These are phyloP conservation scores for Acipenser ruthenus DNA, from an alignment of 2,797 vertebrate species.

Conservation along the genomic window DNA sequence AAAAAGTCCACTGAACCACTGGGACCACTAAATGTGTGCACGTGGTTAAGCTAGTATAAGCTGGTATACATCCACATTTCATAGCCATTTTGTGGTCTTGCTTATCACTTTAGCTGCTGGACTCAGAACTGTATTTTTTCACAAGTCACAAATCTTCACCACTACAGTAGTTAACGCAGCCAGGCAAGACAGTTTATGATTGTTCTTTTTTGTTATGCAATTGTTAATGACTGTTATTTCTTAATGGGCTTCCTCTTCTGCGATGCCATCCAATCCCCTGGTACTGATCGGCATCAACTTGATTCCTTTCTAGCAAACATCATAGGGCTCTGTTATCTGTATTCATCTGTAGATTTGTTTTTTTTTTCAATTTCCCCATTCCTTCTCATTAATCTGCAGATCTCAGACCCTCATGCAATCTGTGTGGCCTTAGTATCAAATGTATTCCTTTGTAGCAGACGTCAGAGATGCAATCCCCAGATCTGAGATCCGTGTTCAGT, in stretches of 20 bases:
- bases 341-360: conserved; percentile 35
- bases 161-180: conserved; percentile 14
- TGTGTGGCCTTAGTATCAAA: conserved; percentile 29
- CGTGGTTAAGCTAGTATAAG: no score
- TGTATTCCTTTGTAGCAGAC: conserved; percentile 37
- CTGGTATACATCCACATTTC: no score
- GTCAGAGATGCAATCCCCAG: conserved; percentile 37
- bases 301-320: conserved; percentile 32
- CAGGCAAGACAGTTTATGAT: conserved; percentile 18
- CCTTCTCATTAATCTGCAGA: conserved; percentile 24
- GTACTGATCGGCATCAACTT: conserved; percentile 36
- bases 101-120: no score
- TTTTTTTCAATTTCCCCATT: conserved; percentile 28
- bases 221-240: conserved; percentile 31
- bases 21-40: no score
- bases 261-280: conserved; percentile 25
- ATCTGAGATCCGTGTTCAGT: conserved; percentile 39
- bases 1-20: no score
- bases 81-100: no score
- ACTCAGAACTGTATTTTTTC: no score
- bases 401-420: conserved; percentile 27
- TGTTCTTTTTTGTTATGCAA: conserved; percentile 25
- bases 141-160: conserved; percentile 11
- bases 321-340: conserved; percentile 28
- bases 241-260: conserved; percentile 30